Base-by-base conservation (phyloP, 1,140 invertebrate genomes). In the Pogonus chalceus region DNA sequence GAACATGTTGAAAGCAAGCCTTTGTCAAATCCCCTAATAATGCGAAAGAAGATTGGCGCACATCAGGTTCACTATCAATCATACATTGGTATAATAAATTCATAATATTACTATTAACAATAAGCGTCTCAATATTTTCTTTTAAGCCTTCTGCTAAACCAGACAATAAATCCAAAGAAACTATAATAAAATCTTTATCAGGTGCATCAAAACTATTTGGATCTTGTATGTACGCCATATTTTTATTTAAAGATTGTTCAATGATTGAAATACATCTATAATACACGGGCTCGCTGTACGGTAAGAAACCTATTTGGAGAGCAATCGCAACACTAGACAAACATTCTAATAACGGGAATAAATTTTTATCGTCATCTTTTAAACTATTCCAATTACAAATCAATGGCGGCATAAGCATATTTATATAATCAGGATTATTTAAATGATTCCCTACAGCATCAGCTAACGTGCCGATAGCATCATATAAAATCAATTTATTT, bases 181-280 rank as follows among this genome's bases (percentile, higher is more conserved):
- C 96, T 60, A 98, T 97, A 88, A 99, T 96, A 60, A 98, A 96
- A 69, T 99, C 96, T 72, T 98, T 98, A 69, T 99, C 96, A 1
- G 94, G 92, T 22, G 90, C 87, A 61, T 91, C 87, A 69, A 87
- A 88, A 58, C 87, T 84, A 49, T 87, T 82, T 1, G 88, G 85
- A 69, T 85, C 89, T 63, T 90, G 82, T n/a, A n/a, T n/a, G n/a
- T n/a, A n/a, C n/a, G 74, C 91, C 87, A n/a, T n/a, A 66, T 92
- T 90, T 70, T 96, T 92, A 72, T 94, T 91, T 35, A 98, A 76
- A 4, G 93, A 97, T 72, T 98, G 94, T 69, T 97, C 92, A 53
- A 99, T 94, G 14, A 99, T 76, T 21, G 88, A 92, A 2, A 97
- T 85, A 74, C 96, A 98, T 68, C 96, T 79, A 64, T 85, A 81